Conservation (phyloP, 2,797 vertebrate species). For the Psittacula echo region DNA sequence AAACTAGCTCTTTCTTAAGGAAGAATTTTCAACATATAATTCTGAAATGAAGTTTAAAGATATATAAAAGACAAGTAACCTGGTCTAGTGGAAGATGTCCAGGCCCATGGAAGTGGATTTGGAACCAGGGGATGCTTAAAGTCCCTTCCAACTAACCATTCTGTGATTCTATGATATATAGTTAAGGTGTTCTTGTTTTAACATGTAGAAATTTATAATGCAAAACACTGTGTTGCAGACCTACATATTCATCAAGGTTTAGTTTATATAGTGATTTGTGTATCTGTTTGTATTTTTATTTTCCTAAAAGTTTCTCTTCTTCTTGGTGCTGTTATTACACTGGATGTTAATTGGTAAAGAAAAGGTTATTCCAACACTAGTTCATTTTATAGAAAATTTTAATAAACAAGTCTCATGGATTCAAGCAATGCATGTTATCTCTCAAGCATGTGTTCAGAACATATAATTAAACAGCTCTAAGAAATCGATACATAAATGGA, state of each 20-base stretch:
- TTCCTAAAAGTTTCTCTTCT: neutral
- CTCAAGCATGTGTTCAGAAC: neutral
- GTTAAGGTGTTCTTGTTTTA: neutral
- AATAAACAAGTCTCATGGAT: neutral
- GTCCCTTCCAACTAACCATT: neutral
- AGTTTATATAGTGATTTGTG: neutral
- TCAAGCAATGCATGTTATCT: neutral
- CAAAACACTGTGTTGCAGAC: neutral
- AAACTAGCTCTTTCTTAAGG: neutral
- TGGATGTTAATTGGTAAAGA: neutral
- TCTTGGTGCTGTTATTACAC: neutral
- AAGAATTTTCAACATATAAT: neutral
- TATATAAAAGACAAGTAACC: neutral
- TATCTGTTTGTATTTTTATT: neutral
- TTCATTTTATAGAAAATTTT: neutral
- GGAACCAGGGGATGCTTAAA: neutral
- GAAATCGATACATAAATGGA: neutral
- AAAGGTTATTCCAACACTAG: neutral
- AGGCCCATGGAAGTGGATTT: neutral
- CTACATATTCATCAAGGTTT: neutral
- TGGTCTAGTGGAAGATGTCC: neutral
- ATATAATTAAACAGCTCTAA: neutral
- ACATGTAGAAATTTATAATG: accelerated
- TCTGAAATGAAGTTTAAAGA: neutral
- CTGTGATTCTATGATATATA: neutral